Percentiles rank a stretch among this genome's conserved stretches.
These are phyloP conservation scores for Calliphora vomitoria DNA, from an alignment of 2,888 invertebrate genomes.

Conservation along the genomic window DNA sequence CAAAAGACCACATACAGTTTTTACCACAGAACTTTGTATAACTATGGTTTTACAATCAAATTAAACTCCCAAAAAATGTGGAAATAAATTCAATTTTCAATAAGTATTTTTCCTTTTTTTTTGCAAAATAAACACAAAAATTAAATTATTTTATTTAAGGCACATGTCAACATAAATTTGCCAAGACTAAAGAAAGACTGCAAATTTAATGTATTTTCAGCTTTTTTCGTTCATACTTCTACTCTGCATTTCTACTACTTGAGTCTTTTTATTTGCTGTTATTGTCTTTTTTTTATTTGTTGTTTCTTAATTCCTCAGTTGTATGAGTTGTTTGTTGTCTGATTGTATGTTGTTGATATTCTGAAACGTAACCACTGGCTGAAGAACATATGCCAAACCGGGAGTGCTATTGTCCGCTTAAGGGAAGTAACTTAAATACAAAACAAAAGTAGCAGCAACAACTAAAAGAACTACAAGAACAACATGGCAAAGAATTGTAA, in stretches of 20 bases:
- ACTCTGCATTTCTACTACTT: neutral
- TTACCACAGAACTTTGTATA: neutral
- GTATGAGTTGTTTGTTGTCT: constrained; percentile 9
- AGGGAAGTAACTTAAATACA: neutral
- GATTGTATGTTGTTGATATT: neutral
- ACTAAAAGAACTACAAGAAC: neutral
- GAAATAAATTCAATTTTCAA: neutral
- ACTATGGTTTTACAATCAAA: neutral
- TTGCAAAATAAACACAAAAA: neutral
- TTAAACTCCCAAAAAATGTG: neutral
- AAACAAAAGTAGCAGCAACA: constrained; percentile 3
- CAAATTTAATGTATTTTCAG: neutral
- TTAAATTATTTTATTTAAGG: neutral
- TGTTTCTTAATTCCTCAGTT: neutral
- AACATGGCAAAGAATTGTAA: constrained; percentile 31
- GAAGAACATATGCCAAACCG: constrained; percentile 49
- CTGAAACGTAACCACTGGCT: constrained; percentile 27
- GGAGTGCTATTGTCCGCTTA: constrained; percentile 10
- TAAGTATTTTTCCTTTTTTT: neutral
- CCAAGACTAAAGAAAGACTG: neutral
- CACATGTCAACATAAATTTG: neutral
- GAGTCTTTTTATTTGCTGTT: constrained; percentile 2
- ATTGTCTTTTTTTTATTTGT: neutral
- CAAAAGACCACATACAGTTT: constrained; percentile 9
- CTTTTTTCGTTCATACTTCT: neutral